Evolutionary conservation across 2,888 invertebrate genomes (phyloP).

Genomic region (Leptogaster cylindrica): DNA sequence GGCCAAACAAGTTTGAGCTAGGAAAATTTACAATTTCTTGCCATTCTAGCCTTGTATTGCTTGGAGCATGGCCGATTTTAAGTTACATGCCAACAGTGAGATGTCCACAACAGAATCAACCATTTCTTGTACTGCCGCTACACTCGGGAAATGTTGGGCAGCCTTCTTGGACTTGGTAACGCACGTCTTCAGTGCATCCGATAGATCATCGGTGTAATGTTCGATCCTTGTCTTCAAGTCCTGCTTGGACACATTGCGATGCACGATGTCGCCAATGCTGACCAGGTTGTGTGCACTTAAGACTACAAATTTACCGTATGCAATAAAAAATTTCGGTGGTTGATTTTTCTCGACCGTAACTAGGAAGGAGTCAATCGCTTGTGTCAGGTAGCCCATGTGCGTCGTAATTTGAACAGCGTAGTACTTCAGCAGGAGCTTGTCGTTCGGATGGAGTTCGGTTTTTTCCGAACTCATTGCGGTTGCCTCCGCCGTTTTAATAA

Average conservation of each 20-base stretch:
- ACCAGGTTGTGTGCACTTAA: slow-evolving; percentile 92
- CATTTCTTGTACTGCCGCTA: slow-evolving; percentile 90
- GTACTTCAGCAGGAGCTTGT: slow-evolving; percentile 82
- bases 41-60: slow-evolving; percentile 61
- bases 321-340: slow-evolving; percentile 91
- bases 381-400: slow-evolving; percentile 82
- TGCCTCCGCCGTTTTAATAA: slow-evolving; percentile 76
- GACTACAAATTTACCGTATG: slow-evolving; percentile 93
- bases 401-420: slow-evolving; percentile 87
- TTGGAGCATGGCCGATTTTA: slow-evolving; percentile 76
- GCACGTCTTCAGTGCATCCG: slow-evolving; percentile 80
- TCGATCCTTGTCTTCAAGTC: slow-evolving; percentile 76
- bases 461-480: slow-evolving; percentile 65
- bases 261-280: slow-evolving; percentile 91
- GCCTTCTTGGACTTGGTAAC: slow-evolving; percentile 90
- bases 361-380: slow-evolving; percentile 91
- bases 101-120: slow-evolving; percentile 88
- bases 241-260: slow-evolving; percentile 79
- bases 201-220: slow-evolving; percentile 79
- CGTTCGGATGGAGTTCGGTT: slow-evolving; percentile 71
- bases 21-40: too few relatives aligned
- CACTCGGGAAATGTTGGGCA: slow-evolving; percentile 90
- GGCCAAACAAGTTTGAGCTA: too few relatives aligned
- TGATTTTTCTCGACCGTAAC: slow-evolving; percentile 91
- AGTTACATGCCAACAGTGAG: slow-evolving; percentile 80